Evolutionary conservation across 30 jellyfish, hydroid and myxozoan species (phyloP), one percentile per base, ranked within the genome.

Genomic region (Rhopilema esculentum): DNA sequence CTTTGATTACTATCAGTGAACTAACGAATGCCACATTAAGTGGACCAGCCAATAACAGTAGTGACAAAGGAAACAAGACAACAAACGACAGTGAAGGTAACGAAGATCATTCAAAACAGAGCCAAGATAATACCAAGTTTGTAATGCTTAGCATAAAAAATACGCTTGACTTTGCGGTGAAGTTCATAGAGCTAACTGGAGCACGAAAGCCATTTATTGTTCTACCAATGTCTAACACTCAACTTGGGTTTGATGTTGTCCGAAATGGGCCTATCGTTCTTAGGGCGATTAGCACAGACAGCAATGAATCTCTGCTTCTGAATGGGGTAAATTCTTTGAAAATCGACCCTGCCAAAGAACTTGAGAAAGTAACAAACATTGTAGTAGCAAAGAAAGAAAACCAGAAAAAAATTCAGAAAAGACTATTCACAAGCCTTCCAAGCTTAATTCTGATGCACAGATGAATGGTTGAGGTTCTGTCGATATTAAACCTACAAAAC

Each of bases 141-240:
- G 90, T 79, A 21, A 88, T 88, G 96, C 69, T 88, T 6, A 63
- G 67, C 33, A 69, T 88, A 1, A 77, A 88, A 48, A 88, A 88
- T 66, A 24, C 87, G 12, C 27, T 77, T n/a, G 84, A 69, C 66
- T 27, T 18, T 19, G 78, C 83, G 1, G 96, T 53, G 29, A 77
- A 68, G 49, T 50, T 88, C 22, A 52, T 50, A 23, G 96, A 88
- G 74, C 77, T 74, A 7, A 88, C 96, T 0, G 96, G 96, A 0
- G 96, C 84, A n/a, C 96, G 89, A 8, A 88, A 88, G 77, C 96
- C 96, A n/a, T 88, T 88, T 52, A 19, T 88, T 23, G 91, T 88
- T 29, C 96, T 91, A 0, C 79, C 96, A n/a, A 85, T 27, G 33
- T 32, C 91, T 7, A 86, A 77, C 19, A 69, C 90, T 25, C 74